Evolutionary conservation across 1,140 invertebrate genomes (phyloP), one percentile per base, ranked within the genome.

Genomic region (Hermatobates lingyangjiaoensis): DNA sequence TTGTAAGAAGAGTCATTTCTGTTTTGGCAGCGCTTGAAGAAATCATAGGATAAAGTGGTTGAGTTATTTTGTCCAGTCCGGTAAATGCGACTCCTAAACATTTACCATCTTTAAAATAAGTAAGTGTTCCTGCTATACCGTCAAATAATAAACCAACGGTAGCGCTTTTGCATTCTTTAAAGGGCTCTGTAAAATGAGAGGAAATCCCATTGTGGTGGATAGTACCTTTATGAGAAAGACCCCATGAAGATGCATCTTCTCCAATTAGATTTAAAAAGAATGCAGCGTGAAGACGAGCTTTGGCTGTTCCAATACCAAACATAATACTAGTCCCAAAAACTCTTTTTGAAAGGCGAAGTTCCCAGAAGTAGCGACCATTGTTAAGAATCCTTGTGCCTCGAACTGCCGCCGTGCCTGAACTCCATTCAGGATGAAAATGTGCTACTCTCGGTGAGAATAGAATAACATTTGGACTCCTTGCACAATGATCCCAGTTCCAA

Each of bases 251-350:
- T 38, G 71, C 66, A 59, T 84, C 77, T 63, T 81, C 76, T 7
- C 81, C 81, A 3, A 85, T 62, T 55, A 84, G 62, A 61, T 83
- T 81, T 14, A 74, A 71, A 62, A 83, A 85, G 14, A 72, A 67
- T 58, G 79, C 73, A 0, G 72, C 71, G 56, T 82, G 77, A 0
- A 83, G 65, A 0, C 76, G 63, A 10, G 76, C 75, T 10, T 69
- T 64, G 45, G 66, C 67, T 1, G 81, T 83, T 2, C 75, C 78
- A 5, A 84, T 70, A 26, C 81, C 81, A 55, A 83, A 79, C 81
- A 83, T 83, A 66, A 84, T 81, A 52, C 78, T 80, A 0, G 81
- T 84, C 25, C 81, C 81, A 57, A 81, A 83, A 24, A 83, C 70
- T 27, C 80, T 63, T 56, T 77, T 73, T 0, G 74, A 74, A 0